Evolutionary conservation across 2,888 invertebrate genomes (phyloP).

Genomic region (Lithophane leautieri): DNA sequence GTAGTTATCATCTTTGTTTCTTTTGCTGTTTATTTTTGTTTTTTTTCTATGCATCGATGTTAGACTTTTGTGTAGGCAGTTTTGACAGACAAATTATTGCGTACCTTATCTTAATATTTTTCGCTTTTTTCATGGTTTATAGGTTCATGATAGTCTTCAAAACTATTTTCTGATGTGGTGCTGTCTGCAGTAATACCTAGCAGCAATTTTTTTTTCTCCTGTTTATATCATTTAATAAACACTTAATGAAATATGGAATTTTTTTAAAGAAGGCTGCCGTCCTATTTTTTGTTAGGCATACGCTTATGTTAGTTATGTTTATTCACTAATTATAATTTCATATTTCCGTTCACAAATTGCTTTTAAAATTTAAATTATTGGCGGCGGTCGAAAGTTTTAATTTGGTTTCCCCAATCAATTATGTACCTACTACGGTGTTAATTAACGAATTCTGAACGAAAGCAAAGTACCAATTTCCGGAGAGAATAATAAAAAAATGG

Average conservation of each 20-base stretch:
- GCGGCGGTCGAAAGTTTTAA: conserved; percentile 10
- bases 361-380: conserved; percentile 35
- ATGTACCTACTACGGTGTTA: conserved; percentile 6
- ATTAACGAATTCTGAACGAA: conserved; percentile 8
- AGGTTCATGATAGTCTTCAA: not conserved
- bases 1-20: conserved; percentile 22
- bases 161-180: not conserved
- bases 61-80: not conserved
- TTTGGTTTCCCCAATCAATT: conserved; percentile 23
- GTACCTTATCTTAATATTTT: not conserved
- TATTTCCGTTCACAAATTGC: conserved; percentile 37
- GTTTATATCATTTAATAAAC: not conserved
- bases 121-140: not conserved
- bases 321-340: conserved; percentile 29
- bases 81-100: conserved; percentile 1
- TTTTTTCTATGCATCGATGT: not conserved
- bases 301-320: conserved; percentile 3
- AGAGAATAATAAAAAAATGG: not conserved
- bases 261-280: not conserved
- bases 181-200: not conserved
- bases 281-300: not conserved
- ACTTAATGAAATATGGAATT: not conserved
- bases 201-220: not conserved
- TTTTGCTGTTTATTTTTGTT: conserved; percentile 1
- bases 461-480: conserved; percentile 11